Evolutionary conservation across 2,113 vertebrate species (phyloP), one percentile per base, ranked within the genome.

Genomic region (Plecotus auritus): DNA sequence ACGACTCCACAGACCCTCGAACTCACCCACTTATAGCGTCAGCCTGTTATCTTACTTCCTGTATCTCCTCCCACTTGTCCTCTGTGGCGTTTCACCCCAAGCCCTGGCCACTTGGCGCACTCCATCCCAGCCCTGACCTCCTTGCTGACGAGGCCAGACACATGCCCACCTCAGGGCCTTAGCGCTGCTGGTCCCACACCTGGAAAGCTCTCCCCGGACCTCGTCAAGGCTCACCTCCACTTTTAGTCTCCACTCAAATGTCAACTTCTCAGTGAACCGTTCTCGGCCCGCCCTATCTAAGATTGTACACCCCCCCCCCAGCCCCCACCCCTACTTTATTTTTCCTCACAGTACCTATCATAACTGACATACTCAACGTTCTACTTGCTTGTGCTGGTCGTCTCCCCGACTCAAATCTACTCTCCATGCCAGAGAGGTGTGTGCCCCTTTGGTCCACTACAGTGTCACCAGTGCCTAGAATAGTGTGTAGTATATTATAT

Each of bases 291-390:
- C 9, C 4, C 28, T 51, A 14, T n/a, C 47, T 42, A 47, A 69
- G 74, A 54, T 7, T 8, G 12, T 28, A 59, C 37, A 40, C 59
- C 32, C 5, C 14, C 23, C 16, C 45, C 30, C 20, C 26, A 45
- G 7, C 4, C 0, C 5, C 10, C 1, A 9, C 11, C 26, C 32
- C 17, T 16, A 1, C 40, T 67, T 74, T 5, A 23, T 37, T n/a
- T 66, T 82, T 82, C 51, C 26, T 4, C 56, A 23, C 16, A 51
- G 49, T 42, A 4, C n/a, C 56, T 26, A 49, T 9, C 30, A 42
- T 13, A 67, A 13, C 4, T 3, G 64, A 54, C 11, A 7, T 2
- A 49, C 1, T 14, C 0, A 13, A 0, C 5, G 0, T 61, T 74
- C 70, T 28, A 59, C n/a, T 81, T 84, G 78, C 47, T 49, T 28